Evolutionary conservation across 2,113 vertebrate species (phyloP).

Genomic region (Budorcas taxicolor): DNA sequence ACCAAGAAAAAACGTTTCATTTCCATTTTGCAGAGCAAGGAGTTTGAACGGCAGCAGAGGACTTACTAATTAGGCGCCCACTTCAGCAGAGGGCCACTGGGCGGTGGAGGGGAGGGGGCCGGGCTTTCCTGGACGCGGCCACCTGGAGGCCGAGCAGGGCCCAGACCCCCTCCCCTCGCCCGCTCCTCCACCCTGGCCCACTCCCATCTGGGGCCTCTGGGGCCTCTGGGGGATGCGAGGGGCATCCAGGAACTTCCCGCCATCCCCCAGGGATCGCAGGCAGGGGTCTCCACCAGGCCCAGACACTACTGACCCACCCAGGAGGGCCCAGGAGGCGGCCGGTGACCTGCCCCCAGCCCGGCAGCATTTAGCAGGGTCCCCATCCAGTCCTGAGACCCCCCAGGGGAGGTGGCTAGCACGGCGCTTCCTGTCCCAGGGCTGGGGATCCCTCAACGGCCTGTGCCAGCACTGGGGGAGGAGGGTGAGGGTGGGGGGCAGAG

Average conservation of each 20-base stretch:
- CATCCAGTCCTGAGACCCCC: accelerated
- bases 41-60: slow-evolving; percentile 83
- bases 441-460: neutral
- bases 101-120: neutral
- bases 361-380: accelerated
- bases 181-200: accelerated
- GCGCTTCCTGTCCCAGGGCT: accelerated
- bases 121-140: accelerated
- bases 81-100: slow-evolving; percentile 56
- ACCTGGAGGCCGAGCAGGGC: neutral
- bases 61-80: slow-evolving; percentile 84
- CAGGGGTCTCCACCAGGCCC: neutral
- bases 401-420: accelerated
- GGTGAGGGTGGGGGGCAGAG: neutral
- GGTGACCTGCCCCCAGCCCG: accelerated
- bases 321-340: accelerated
- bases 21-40: slow-evolving; percentile 87
- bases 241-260: neutral
- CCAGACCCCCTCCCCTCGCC: neutral
- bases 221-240: neutral
- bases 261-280: neutral
- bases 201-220: accelerated
- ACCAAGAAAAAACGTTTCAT: slow-evolving; percentile 81
- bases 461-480: accelerated
- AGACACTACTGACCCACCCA: neutral